These are phyloP conservation scores for Colletes gigas DNA, from an alignment of 1,140 invertebrate genomes.

Conservation along the genomic window DNA sequence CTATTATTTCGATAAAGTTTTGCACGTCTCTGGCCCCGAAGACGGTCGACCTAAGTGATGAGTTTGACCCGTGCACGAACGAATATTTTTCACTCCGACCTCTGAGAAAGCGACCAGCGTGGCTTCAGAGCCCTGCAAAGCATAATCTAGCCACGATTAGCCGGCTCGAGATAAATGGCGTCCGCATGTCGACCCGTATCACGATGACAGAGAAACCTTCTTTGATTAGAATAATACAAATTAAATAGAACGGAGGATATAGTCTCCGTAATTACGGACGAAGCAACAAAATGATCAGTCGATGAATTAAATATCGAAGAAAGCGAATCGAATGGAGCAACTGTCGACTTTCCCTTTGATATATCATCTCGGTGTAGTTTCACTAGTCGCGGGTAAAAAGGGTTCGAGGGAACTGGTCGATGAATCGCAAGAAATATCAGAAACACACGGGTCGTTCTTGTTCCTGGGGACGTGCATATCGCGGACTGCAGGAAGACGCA, in stretches of 20 bases:
- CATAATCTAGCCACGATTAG: background rate
- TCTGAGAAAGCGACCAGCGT: background rate
- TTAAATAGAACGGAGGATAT: no score
- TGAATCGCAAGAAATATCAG: constrained; percentile 9
- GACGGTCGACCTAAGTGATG: background rate
- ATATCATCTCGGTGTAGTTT: background rate
- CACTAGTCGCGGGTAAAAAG: background rate
- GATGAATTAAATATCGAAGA: no score
- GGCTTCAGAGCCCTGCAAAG: background rate
- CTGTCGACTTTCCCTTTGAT: constrained; percentile 5
- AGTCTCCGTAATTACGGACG: no score
- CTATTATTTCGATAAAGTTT: no score
- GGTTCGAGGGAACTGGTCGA: background rate
- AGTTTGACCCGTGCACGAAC: background rate
- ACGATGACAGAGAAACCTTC: background rate
- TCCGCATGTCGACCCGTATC: background rate
- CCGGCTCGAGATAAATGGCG: background rate
- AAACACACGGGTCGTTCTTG: background rate
- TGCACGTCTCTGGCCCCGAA: background rate
- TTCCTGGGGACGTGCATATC: background rate
- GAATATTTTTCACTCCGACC: background rate
- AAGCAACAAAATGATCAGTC: no score
- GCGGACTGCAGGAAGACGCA: background rate
- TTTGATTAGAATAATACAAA: no score
- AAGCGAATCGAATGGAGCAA: no score